Evolutionary conservation across 1,140 invertebrate species (phyloP), one percentile per base, ranked within the genome.

Genomic region (Vollenhovia emeryi): DNA sequence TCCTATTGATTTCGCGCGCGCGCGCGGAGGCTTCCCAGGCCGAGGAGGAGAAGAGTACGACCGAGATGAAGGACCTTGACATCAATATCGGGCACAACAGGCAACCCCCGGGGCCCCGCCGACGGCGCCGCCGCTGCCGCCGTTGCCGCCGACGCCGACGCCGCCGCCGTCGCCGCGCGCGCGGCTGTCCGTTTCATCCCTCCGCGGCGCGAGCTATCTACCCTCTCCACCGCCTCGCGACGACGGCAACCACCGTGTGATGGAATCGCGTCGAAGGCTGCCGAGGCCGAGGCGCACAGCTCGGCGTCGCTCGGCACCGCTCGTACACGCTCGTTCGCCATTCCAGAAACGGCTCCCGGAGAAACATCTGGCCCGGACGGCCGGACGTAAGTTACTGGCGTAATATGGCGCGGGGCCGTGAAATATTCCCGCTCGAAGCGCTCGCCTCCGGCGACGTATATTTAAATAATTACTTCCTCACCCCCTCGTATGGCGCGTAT

Each of bases 361-460:
- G 89, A 88, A 93, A 93, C 92, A 92, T 93, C 89, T 92, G 92
- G 91, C 88, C 87, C 75, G 86, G 84, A 89, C 88, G 80, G 84
- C 86, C 84, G 76, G 79, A 76, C 74, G 84, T 92, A 91, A 93
- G 91, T 93, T 93, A 93, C 89, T 89, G 90, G 85, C 86, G 87
- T 92, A 93, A 93, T 93, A 93, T 93, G 89, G 91, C 89, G 52
- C 64, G 60, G 75, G 87, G 69, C 89, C 74, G 89, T 91, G 90
- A 93, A 92, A 93, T 93, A 93, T 93, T 92, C 86, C 79, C 48
- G 83, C 87, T 86, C 86, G 88, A 89, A 76, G 68, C 60, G 75
- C 85, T 89, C 79, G 68, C 88, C 74, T 52, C 27, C 73, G 74
- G 48, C 74, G 75, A 85, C 88, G 86, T 91, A 92, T 90, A 89